These are phyloP conservation scores for Antheraea assamensis DNA, from an alignment of 2,888 invertebrate genomes.

Conservation along the genomic window DNA sequence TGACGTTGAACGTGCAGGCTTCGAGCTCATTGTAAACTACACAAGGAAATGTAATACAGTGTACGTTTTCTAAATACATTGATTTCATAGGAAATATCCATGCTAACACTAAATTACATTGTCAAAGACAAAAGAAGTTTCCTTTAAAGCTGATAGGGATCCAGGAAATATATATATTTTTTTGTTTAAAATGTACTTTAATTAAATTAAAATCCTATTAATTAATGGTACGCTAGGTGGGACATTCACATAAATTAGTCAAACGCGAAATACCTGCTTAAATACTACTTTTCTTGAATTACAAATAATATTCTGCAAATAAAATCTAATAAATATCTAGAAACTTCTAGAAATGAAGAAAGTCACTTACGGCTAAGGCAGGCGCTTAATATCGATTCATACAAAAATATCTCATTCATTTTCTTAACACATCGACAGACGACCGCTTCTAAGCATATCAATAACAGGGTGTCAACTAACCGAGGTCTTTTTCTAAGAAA, in stretches of 20 bases:
- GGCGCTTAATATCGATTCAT: constrained; percentile 71
- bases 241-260: constrained; percentile 51
- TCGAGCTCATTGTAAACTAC: constrained; percentile 34
- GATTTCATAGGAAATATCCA: constrained; percentile 34
- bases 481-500: constrained; percentile 21
- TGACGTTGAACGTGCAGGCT: constrained; percentile 52
- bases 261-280: constrained; percentile 37
- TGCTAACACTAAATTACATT: constrained; percentile 47
- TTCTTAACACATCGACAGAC: constrained; percentile 72
- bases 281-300: constrained; percentile 18
- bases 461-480: constrained; percentile 11
- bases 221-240: constrained; percentile 77
- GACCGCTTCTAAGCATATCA: constrained; percentile 63
- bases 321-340: constrained; percentile 25
- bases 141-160: constrained; percentile 35
- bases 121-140: constrained; percentile 32
- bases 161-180: constrained; percentile 36
- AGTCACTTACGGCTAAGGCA: constrained; percentile 57
- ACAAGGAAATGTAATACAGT: constrained; percentile 11
- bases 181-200: constrained; percentile 35
- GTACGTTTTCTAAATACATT: constrained; percentile 19
- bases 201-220: constrained; percentile 54
- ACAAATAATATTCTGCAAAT: constrained; percentile 19
- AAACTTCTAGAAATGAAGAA: constrained; percentile 34
- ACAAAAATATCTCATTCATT: constrained; percentile 79